Base-by-base conservation (phyloP, 2,888 invertebrate genomes). In the Netelia virgata region DNA sequence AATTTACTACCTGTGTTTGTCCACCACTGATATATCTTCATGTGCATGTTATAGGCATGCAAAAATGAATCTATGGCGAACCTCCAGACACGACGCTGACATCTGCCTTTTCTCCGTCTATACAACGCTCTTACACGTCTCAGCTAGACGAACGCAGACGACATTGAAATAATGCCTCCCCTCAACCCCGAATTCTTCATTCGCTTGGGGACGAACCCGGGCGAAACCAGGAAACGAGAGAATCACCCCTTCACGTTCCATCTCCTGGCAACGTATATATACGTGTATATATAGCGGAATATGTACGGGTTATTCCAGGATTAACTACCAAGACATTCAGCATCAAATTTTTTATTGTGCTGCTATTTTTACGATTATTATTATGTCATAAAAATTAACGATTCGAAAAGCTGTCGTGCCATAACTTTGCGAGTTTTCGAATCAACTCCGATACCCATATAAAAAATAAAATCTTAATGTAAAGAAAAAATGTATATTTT, bases 11-110 rank as follows among this genome's bases (percentile, higher is more conserved):
- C n/a, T 53, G 43, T 53, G 61, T 61, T 47, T 74, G 11, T 57
- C 53, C 53, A 63, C 41, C 63, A 57, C 55, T 57, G 20, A 63
- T 59, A 70, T 61, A 53, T 50, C 23, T 66, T 14, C 79, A 64
- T 79, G 53, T 61, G 14, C 72, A 14, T 76, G 47, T 70, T 41
- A 43, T 72, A 16, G 47, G 59, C 36, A 72, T n/a, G 36, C 6
- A 36, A 69, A 47, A 80, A 63, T 68, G 20, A 80, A 80, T 79
- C 75, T 72, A 83, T 72, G 81, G 74, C 55, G 70, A 50, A 63
- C 80, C 68, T 68, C 72, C 76, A 86, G 82, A 82, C 86, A 88
- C 84, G 82, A 78, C 82, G 90, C 90, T 90, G 90, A 90, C 90
- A 89, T 87, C 87, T 85, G 88, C 87, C 85, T 87, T 87, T 87